A percentile compares a stretch with the other conserved stretches of the same genome.
Conservation (phyloP, 2,888 invertebrate genomes). For the Ornithoptera alexandrae region DNA sequence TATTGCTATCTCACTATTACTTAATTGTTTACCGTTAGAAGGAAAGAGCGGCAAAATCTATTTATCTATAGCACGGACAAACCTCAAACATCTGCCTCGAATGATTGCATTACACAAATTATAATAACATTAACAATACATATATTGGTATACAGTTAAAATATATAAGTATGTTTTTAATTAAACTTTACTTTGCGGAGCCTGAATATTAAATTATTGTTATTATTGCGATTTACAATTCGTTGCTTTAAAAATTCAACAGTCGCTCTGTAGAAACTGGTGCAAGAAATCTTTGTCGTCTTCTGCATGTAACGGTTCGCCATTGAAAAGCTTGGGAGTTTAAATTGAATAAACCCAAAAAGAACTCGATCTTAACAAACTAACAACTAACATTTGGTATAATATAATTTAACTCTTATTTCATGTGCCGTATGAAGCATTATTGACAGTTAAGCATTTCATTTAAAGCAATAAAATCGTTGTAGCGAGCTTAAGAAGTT, state of each 20-base stretch:
- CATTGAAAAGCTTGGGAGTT: slow-evolving; percentile 46
- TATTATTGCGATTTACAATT: not conserved
- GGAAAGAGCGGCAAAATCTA: slow-evolving; percentile 38
- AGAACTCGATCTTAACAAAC: slow-evolving; percentile 28
- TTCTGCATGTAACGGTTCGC: slow-evolving; percentile 61
- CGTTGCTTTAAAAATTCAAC: slow-evolving; percentile 21
- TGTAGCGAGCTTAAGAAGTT: slow-evolving; percentile 59
- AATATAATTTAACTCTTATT: slow-evolving; percentile 4
- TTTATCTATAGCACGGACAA: slow-evolving; percentile 57
- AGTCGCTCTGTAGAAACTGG: slow-evolving; percentile 2
- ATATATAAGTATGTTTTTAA: not conserved
- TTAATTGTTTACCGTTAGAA: slow-evolving; percentile 10
- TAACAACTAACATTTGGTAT: not conserved
- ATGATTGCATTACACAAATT: slow-evolving; percentile 54
- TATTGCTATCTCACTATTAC: slow-evolving; percentile 46
- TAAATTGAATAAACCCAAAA: slow-evolving; percentile 17
- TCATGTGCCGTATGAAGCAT: not conserved
- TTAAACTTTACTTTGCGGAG: not conserved
- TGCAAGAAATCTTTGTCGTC: slow-evolving; percentile 16
- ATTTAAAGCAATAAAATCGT: slow-evolving; percentile 20
- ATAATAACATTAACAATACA: not conserved
- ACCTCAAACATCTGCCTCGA: slow-evolving; percentile 73
- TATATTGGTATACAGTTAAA: not conserved
- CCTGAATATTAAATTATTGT: slow-evolving; percentile 3
- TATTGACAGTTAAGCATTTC: slow-evolving; percentile 2